phyloP scores from a whole-genome alignment of 2,888 invertebrate species.

The Diloba caeruleocephala region DNA sequence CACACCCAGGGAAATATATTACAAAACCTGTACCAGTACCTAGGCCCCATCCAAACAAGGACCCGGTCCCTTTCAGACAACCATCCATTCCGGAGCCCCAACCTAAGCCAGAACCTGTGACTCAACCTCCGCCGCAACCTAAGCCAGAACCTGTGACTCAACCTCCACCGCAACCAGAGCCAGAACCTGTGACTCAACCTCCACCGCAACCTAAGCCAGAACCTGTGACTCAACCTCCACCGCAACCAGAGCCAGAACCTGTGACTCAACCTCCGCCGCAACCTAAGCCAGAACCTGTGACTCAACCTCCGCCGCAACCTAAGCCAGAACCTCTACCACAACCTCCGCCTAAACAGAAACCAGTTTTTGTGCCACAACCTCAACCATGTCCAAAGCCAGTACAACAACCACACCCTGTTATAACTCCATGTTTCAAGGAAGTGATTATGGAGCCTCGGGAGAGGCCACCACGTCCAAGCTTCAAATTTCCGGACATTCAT shows the following conservation, averaged over 20 bases:
- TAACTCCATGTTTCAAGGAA: too few relatives aligned
- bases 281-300: not conserved
- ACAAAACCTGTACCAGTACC: too few relatives aligned
- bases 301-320: not conserved
- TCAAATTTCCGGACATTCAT: conserved; percentile 15
- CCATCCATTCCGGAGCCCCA: not conserved
- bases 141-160: not conserved
- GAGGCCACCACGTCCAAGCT: too few relatives aligned
- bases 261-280: not conserved
- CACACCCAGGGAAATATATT: not conserved
- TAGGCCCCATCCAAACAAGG: too few relatives aligned
- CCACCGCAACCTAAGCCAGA: not conserved
- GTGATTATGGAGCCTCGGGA: too few relatives aligned
- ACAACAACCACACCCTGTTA: not conserved
- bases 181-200: not conserved
- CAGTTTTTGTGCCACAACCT: not conserved
- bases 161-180: not conserved
- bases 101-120: not conserved
- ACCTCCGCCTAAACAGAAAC: not conserved
- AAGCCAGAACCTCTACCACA: not conserved
- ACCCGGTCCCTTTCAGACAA: too few relatives aligned
- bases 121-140: not conserved
- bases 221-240: not conserved
- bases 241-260: not conserved
- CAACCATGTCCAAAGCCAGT: not conserved